Conservation (phyloP, 2,888 invertebrate species). For the Pharmacophagus antenor region DNA sequence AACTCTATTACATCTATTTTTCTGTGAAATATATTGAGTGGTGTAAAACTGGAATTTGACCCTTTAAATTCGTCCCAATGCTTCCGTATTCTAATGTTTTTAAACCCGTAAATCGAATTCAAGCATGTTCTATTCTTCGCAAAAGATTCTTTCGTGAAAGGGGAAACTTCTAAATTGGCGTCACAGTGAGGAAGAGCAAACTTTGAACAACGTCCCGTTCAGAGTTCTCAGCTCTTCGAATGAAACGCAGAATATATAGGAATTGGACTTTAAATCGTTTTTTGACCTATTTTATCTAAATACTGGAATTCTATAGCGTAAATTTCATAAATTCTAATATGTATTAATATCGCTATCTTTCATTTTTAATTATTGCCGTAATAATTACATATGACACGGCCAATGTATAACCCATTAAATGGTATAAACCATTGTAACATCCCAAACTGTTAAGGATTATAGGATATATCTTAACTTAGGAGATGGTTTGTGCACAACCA, state of each 20-base stretch:
- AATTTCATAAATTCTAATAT: too few species aligned
- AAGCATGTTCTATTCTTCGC: constrained; percentile 8
- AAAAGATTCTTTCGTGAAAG: constrained; percentile 12
- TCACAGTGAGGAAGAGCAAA: constrained; percentile 18
- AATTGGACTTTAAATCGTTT: background rate
- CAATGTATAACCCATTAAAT: too few species aligned
- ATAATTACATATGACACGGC: too few species aligned
- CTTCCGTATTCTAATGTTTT: constrained; percentile 6
- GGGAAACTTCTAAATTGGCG: constrained; percentile 28
- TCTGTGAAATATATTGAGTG: too few species aligned
- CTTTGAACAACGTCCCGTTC: constrained; percentile 20
- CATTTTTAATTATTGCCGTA: too few species aligned
- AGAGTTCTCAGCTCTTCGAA: constrained; percentile 9
- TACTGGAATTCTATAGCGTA: too few species aligned
- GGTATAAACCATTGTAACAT: too few species aligned
- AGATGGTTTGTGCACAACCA: too few species aligned
- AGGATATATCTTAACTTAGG: too few species aligned
- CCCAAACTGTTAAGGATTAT: too few species aligned
- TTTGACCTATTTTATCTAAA: background rate
- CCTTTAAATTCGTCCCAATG: background rate
- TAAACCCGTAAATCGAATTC: constrained; percentile 18
- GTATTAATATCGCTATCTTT: background rate
- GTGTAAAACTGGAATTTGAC: background rate
- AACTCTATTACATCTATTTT: too few species aligned
- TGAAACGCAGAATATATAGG: background rate